phyloP scores from a whole-genome alignment of 2,113 vertebrate genomes.

The human region DNA sequence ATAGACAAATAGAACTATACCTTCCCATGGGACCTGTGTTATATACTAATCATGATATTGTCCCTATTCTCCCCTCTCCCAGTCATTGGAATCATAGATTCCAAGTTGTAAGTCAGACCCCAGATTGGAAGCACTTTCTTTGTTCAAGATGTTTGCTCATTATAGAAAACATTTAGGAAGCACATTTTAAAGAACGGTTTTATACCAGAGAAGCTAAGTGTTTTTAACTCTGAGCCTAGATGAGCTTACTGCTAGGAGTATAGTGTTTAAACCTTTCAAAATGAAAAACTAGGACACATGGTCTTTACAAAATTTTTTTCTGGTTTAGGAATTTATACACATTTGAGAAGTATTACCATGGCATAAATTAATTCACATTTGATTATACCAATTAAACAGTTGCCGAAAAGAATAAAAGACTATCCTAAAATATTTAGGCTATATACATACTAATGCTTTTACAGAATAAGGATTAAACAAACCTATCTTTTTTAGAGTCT shows the following conservation, averaged over 20 bases:
- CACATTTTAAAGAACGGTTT: background rate
- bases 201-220: background rate
- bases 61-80: too few species aligned
- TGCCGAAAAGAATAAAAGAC: constrained; percentile 28
- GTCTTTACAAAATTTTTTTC: constrained; percentile 34
- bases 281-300: background rate
- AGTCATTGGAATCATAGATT: background rate
- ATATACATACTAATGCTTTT: constrained; percentile 36
- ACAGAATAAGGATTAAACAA: background rate
- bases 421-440: background rate
- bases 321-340: constrained; percentile 3
- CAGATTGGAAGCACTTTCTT: background rate
- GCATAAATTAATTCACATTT: constrained; percentile 43
- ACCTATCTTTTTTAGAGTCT: background rate
- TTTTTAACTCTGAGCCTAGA: background rate
- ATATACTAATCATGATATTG: background rate
- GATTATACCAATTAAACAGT: constrained; percentile 4
- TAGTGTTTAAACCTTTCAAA: background rate
- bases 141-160: background rate
- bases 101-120: background rate
- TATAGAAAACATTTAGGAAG: background rate
- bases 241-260: background rate
- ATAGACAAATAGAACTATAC: background rate
- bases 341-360: constrained; percentile 29
- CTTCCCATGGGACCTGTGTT: background rate